Conservation (phyloP, 2,888 invertebrate species). For the Tetragonisca angustula region DNA sequence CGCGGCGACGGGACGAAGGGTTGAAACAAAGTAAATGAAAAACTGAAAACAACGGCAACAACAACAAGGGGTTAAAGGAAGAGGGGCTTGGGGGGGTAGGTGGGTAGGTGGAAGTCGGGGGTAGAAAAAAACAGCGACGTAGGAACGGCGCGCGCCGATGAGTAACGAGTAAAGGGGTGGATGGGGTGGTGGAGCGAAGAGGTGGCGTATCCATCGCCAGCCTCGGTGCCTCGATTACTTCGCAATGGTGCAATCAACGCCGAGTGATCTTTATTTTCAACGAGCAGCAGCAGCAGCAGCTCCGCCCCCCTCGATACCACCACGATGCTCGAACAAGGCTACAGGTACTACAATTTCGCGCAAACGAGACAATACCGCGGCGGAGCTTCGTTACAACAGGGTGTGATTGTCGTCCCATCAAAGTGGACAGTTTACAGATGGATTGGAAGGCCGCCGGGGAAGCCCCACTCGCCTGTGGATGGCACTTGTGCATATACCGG, state of each 20-base stretch:
- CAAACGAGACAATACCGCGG: constrained; percentile 78
- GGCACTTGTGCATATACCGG: constrained; percentile 54
- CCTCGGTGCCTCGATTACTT: constrained; percentile 68
- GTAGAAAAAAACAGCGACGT: background rate
- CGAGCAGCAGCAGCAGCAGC: constrained; percentile 20
- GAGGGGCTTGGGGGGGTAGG: background rate
- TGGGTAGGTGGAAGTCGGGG: background rate
- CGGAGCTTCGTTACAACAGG: constrained; percentile 79
- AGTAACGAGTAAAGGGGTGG: background rate
- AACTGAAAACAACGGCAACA: constrained; percentile 32
- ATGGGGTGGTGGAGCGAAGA: constrained; percentile 1
- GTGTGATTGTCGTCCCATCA: constrained; percentile 83
- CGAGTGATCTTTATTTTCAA: constrained; percentile 80
- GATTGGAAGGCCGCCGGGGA: constrained; percentile 76
- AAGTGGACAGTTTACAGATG: constrained; percentile 84
- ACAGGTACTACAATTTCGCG: constrained; percentile 77
- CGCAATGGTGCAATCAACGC: constrained; percentile 77
- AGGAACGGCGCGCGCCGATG: background rate
- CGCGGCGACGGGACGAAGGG: background rate
- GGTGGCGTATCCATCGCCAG: constrained; percentile 53
- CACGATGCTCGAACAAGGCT: constrained; percentile 62
- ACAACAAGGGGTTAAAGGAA: constrained; percentile 1
- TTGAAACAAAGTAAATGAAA: constrained; percentile 51
- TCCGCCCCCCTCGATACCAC: constrained; percentile 65
- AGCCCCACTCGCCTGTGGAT: constrained; percentile 55